Percentiles rank a stretch among this genome's conserved stretches.
phyloP scores from a whole-genome alignment of 2,797 vertebrate genomes.

The Pipistrellus pipistrellus region DNA sequence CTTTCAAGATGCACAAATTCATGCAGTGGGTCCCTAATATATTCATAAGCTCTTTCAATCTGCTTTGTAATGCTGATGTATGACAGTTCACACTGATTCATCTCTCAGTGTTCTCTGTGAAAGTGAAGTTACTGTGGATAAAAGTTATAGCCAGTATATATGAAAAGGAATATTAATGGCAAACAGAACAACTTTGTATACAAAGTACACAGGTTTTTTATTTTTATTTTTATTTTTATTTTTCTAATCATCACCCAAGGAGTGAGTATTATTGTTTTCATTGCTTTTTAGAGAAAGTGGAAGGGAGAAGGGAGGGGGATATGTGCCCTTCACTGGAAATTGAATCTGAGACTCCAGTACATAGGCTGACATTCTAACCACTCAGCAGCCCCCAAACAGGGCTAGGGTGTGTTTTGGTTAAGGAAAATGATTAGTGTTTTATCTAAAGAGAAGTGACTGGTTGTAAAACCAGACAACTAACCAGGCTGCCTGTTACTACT shows the following conservation, averaged over 20 bases:
- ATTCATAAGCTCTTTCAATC: not conserved
- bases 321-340: too few relatives aligned
- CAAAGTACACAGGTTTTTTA: not conserved
- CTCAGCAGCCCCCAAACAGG: too few relatives aligned
- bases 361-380: too few relatives aligned
- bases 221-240: too few relatives aligned
- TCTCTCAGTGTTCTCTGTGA: not conserved
- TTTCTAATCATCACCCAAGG: too few relatives aligned
- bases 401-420: not conserved
- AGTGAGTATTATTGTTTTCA: too few relatives aligned
- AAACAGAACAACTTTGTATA: not conserved
- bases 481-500: too few relatives aligned
- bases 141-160: not conserved
- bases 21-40: not conserved
- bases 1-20: too few relatives aligned
- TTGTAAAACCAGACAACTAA: not conserved
- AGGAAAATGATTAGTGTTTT: not conserved
- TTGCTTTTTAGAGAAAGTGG: too few relatives aligned
- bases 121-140: not conserved
- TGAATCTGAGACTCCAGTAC: too few relatives aligned
- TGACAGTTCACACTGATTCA: not conserved
- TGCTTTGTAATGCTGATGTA: not conserved
- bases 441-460: not conserved
- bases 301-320: too few relatives aligned
- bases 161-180: not conserved